phyloP scores from a whole-genome alignment of 2,797 vertebrate species.

The Gymnoscopelus braueri region DNA sequence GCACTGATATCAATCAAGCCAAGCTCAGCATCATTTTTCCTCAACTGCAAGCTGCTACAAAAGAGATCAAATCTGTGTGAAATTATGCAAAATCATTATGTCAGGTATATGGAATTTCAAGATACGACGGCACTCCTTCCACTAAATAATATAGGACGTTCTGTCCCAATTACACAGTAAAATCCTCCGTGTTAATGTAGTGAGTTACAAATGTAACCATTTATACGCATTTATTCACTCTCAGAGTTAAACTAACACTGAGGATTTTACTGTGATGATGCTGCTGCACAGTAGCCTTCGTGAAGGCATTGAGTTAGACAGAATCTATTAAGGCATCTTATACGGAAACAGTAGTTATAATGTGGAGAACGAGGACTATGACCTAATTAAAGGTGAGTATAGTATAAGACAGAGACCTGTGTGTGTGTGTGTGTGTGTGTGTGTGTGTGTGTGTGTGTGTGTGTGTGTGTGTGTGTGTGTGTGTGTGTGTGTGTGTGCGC shows the following conservation, averaged over 20 bases:
- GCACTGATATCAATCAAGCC: constrained; percentile 38
- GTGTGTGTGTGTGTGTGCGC: not conserved
- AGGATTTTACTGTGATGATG: not conserved
- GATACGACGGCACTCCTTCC: constrained; percentile 38
- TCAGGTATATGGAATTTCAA: constrained; percentile 21
- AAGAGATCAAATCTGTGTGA: constrained; percentile 37
- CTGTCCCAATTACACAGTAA: constrained; percentile 5
- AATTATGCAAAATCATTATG: constrained; percentile 52
- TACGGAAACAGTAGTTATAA: too few species aligned
- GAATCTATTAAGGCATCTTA: too few species aligned
- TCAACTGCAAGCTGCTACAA: constrained; percentile 22
- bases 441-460: constrained; percentile 14
- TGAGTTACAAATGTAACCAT: too few species aligned
- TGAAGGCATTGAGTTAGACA: too few species aligned
- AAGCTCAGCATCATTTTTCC: constrained; percentile 38
- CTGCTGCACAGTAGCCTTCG: too few species aligned
- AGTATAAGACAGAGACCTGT: not conserved
- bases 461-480: constrained; percentile 6
- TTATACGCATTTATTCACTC: too few species aligned
- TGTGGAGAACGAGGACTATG: not conserved
- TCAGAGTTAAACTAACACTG: too few species aligned
- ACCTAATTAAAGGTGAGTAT: constrained; percentile 10
- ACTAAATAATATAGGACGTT: constrained; percentile 5
- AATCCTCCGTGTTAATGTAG: too few species aligned
- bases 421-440: not conserved